Conservation (phyloP, 2,888 invertebrate species). For the Amphipoea oculea region DNA sequence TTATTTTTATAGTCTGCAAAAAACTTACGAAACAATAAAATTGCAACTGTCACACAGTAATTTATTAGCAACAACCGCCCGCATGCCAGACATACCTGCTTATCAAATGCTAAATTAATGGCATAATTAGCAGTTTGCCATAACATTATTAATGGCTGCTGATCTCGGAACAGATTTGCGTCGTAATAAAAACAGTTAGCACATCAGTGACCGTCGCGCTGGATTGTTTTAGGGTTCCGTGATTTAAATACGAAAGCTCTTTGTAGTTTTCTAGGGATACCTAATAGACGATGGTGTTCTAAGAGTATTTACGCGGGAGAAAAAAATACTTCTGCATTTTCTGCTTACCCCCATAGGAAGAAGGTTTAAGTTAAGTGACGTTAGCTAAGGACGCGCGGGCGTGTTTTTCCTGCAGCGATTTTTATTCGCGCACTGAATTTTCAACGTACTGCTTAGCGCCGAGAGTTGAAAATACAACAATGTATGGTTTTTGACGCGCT, state of each 20-base stretch:
- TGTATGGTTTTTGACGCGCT: too few species aligned
- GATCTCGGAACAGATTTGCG: constrained; percentile 43
- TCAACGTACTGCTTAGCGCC: too few species aligned
- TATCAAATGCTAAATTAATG: constrained; percentile 36
- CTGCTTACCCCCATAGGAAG: too few species aligned
- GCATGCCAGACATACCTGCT: constrained; percentile 17
- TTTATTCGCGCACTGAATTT: too few species aligned
- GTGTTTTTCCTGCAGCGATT: too few species aligned
- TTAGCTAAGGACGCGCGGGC: too few species aligned
- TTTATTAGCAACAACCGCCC: constrained; percentile 24
- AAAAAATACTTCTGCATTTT: too few species aligned
- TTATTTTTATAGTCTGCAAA: not conserved
- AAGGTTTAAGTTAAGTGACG: too few species aligned
- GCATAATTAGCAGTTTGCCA: constrained; percentile 34
- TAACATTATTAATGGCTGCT: constrained; percentile 42
- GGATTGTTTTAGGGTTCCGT: constrained; percentile 19
- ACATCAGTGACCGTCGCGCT: constrained; percentile 37
- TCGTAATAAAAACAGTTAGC: constrained; percentile 60
- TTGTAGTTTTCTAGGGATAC: not conserved
- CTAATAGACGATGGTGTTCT: too few species aligned
- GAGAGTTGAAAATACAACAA: too few species aligned
- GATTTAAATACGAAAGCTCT: not conserved
- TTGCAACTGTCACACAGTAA: constrained; percentile 9
- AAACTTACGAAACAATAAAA: constrained; percentile 14
- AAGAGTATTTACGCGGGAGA: too few species aligned